These are phyloP conservation scores for Hypanus sabinus DNA, from an alignment of 2,113 vertebrate genomes.

Conservation along the genomic window DNA sequence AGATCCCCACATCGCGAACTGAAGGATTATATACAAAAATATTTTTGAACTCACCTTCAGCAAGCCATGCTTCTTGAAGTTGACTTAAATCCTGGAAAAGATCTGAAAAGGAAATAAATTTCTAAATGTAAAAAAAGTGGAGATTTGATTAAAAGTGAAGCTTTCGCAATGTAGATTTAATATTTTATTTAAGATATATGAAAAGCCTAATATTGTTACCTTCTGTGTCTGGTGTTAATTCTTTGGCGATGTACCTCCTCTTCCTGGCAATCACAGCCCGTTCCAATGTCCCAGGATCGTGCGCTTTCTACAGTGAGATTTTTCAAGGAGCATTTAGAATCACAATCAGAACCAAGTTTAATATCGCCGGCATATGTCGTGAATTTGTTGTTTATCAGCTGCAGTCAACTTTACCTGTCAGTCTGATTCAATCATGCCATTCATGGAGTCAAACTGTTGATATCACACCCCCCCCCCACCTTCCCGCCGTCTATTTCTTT, in stretches of 20 bases:
- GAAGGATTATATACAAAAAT: not conserved
- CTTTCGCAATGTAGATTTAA: too few relatives aligned
- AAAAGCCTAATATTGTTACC: slow-evolving; percentile 53
- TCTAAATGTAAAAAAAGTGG: not conserved
- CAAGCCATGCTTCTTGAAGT: slow-evolving; percentile 94
- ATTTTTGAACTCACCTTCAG: slow-evolving; percentile 74
- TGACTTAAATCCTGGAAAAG: slow-evolving; percentile 95
- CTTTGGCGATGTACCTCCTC: slow-evolving; percentile 72
- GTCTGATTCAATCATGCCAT: slow-evolving; percentile 15
- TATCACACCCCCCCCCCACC: not conserved
- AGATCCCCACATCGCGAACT: not conserved
- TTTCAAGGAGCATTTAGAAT: slow-evolving; percentile 41
- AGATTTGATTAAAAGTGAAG: slow-evolving; percentile 34
- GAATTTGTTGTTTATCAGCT: not conserved
- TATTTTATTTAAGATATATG: not conserved
- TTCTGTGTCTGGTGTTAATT: slow-evolving; percentile 81
- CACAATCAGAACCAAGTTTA: too few relatives aligned
- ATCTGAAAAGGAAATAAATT: slow-evolving; percentile 56
- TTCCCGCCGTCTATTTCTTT: too few relatives aligned
- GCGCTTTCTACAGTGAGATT: slow-evolving; percentile 61
- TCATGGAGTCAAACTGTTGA: not conserved
- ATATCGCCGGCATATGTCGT: too few relatives aligned
- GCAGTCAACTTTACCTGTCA: slow-evolving; percentile 42
- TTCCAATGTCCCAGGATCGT: slow-evolving; percentile 72
- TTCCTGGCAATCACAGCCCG: slow-evolving; percentile 68